Evolutionary conservation across 2,797 vertebrate genomes (phyloP).

Genomic region (Phrynocephalus forsythii): DNA sequence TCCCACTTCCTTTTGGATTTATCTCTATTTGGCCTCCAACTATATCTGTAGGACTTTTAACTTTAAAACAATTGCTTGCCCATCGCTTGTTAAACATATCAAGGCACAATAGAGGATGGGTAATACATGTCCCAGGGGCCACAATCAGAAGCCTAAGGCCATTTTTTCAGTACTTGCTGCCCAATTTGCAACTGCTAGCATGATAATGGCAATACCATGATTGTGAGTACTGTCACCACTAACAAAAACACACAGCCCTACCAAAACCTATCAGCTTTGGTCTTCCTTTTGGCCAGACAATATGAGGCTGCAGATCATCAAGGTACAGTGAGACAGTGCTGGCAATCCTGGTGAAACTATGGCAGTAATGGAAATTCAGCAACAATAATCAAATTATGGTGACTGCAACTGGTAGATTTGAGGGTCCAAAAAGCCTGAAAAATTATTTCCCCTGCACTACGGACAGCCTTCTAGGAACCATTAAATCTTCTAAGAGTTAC

Average conservation of each 20-base stretch:
- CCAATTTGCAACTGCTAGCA: neutral
- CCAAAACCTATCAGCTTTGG: neutral
- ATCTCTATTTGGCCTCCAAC: neutral
- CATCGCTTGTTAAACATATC: neutral
- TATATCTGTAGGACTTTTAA: neutral
- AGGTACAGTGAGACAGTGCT: neutral
- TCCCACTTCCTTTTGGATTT: neutral
- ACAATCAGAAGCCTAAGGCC: neutral
- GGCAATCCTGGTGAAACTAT: neutral
- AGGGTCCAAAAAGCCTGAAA: neutral
- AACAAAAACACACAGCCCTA: neutral
- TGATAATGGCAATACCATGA: neutral
- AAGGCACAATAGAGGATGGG: too few relatives aligned
- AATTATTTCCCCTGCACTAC: constrained; percentile 9
- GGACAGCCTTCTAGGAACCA: neutral
- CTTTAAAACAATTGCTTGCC: neutral
- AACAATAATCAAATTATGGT: neutral
- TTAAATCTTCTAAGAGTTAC: constrained; percentile 20
- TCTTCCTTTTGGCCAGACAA: neutral
- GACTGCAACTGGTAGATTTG: neutral
- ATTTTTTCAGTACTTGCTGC: neutral
- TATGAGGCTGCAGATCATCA: neutral
- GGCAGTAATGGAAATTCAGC: neutral
- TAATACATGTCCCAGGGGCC: neutral
- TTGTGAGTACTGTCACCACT: neutral